Percentiles rank a stretch among this genome's conserved stretches.
Conservation (phyloP, 2,888 invertebrate species). For the Saturnia pavonia region DNA sequence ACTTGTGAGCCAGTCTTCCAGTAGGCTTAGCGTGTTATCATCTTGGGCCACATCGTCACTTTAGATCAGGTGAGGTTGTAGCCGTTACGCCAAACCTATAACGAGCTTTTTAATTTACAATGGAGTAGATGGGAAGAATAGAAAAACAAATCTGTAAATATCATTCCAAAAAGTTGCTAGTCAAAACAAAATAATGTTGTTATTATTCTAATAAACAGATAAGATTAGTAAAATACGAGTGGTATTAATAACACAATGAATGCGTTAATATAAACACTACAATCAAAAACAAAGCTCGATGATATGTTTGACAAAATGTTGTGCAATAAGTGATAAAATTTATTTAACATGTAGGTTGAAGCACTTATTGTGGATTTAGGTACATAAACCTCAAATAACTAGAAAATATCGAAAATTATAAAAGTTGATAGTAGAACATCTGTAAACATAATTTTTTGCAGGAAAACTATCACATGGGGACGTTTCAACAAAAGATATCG, state of each 20-base stretch:
- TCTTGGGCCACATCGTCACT: too few species aligned
- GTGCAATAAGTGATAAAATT: neutral
- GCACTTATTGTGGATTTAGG: neutral
- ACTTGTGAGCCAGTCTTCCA: too few species aligned
- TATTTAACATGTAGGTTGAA: neutral
- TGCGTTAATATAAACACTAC: neutral
- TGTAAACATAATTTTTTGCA: neutral
- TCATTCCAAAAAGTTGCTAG: too few species aligned
- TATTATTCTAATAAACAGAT: neutral
- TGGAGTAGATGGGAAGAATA: too few species aligned
- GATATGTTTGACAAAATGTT: neutral
- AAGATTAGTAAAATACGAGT: neutral
- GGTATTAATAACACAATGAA: neutral
- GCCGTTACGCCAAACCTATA: too few species aligned
- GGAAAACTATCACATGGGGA: constrained; percentile 21
- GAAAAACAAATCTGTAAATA: too few species aligned
- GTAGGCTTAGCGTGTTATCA: too few species aligned
- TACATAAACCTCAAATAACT: neutral
- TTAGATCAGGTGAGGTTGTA: too few species aligned
- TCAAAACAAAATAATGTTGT: neutral
- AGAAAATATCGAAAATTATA: neutral
- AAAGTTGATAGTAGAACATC: neutral
- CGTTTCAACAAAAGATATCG: constrained; percentile 25
- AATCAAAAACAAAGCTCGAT: neutral
- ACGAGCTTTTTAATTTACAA: too few species aligned